phyloP scores from a whole-genome alignment of 2,113 vertebrate genomes.

The Gopherus evgoodei region DNA sequence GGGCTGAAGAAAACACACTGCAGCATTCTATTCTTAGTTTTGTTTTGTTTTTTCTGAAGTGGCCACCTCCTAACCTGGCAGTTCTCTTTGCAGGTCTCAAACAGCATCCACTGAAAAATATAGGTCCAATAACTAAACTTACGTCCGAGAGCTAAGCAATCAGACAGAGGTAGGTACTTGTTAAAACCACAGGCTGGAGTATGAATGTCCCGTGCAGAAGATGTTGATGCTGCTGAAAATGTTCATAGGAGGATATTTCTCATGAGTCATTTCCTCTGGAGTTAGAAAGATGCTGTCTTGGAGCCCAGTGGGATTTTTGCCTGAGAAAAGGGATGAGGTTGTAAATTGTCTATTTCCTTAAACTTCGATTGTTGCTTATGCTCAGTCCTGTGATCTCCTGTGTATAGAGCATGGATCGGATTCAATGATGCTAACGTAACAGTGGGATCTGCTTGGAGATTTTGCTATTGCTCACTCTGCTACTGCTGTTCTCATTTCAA shows the following conservation, averaged over 20 bases:
- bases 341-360: background rate
- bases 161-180: background rate
- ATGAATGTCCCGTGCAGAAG: background rate
- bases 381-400: background rate
- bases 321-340: background rate
- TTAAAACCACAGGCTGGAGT: background rate
- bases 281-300: conserved; percentile 25
- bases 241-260: conserved; percentile 10
- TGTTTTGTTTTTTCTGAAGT: background rate
- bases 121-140: background rate
- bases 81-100: background rate
- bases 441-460: background rate
- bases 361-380: background rate
- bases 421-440: background rate
- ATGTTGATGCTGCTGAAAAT: background rate
- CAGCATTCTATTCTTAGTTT: background rate
- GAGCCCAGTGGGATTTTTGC: background rate
- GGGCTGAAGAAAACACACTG: background rate
- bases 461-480: background rate
- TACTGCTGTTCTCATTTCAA: background rate
- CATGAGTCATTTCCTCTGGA: conserved; percentile 32
- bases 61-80: background rate
- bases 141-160: background rate
- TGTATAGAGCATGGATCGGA: background rate
- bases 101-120: background rate